These are phyloP conservation scores for Paratrypauchen microcephalus DNA, from an alignment of 2,797 vertebrate genomes.

Conservation along the genomic window DNA sequence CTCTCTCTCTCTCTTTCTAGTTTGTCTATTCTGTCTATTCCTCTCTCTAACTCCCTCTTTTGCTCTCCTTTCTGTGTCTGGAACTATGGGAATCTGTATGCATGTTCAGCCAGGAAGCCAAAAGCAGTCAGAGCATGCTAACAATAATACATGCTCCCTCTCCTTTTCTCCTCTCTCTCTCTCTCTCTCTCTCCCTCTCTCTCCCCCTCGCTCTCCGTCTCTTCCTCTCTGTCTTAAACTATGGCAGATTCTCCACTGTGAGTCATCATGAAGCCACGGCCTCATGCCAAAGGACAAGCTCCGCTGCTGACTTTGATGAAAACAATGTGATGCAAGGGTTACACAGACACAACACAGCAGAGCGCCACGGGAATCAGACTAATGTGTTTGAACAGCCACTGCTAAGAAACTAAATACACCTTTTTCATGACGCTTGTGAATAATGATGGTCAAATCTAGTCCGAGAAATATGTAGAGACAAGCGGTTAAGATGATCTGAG, in stretches of 20 bases:
- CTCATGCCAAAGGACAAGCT: conserved; percentile 50
- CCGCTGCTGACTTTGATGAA: conserved; percentile 44
- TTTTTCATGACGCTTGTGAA: conserved; percentile 13
- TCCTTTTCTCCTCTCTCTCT: not conserved
- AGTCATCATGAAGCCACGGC: conserved; percentile 45
- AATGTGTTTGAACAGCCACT: conserved; percentile 32
- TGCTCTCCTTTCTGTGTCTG: no score
- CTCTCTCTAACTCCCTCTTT: no score
- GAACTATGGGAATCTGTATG: not conserved
- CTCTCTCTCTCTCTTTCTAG: no score
- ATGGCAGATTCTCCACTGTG: conserved; percentile 46
- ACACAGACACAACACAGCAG: conserved; percentile 40
- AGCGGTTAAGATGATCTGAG: not conserved
- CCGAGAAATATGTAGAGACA: not conserved
- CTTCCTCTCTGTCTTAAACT: conserved; percentile 26
- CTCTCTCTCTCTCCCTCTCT: not conserved
- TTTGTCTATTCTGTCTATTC: not conserved
- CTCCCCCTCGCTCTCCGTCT: not conserved
- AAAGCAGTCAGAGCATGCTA: conserved; percentile 55
- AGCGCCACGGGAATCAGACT: conserved; percentile 39
- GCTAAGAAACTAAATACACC: conserved; percentile 50
- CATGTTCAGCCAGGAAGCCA: conserved; percentile 75
- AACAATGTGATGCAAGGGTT: conserved; percentile 67
- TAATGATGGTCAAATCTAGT: not conserved
- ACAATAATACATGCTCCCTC: conserved; percentile 36